phyloP scores from a whole-genome alignment of 2,888 invertebrate genomes.

The Sclerodermus sp. region DNA sequence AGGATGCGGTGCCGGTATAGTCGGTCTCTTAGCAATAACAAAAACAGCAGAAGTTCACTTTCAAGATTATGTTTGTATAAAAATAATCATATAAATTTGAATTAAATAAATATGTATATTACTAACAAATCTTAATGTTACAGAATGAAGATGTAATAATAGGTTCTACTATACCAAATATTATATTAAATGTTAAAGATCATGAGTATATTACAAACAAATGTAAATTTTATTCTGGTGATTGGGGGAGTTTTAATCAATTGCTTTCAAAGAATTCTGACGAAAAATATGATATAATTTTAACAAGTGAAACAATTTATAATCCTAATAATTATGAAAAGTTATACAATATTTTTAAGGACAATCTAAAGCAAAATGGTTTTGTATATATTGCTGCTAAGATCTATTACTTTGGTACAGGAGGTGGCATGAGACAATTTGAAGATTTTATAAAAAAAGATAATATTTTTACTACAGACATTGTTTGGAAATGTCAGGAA shows the following conservation, averaged over 20 bases:
- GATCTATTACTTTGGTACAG: constrained; percentile 92
- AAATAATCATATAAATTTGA: neutral
- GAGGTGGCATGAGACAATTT: constrained; percentile 82
- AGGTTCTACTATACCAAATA: constrained; percentile 80
- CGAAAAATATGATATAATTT: constrained; percentile 76
- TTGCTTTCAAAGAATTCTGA: constrained; percentile 49
- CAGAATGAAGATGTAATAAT: constrained; percentile 86
- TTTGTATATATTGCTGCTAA: constrained; percentile 79
- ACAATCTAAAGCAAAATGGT: constrained; percentile 64
- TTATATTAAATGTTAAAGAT: constrained; percentile 67
- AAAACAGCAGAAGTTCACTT: constrained; percentile 72
- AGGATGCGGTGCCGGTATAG: constrained; percentile 89
- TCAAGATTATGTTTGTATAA: constrained; percentile 87
- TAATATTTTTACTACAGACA: constrained; percentile 61
- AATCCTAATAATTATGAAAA: constrained; percentile 79
- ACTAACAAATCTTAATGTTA: constrained; percentile 26
- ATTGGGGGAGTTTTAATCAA: constrained; percentile 69
- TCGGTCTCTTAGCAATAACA: constrained; percentile 77
- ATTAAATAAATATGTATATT: neutral
- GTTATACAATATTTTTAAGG: constrained; percentile 69
- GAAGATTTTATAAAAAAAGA: constrained; percentile 64
- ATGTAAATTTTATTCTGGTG: constrained; percentile 67
- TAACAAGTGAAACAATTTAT: constrained; percentile 94
- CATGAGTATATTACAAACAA: constrained; percentile 47
- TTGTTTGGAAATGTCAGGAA: constrained; percentile 67